phyloP scores from a whole-genome alignment of 2,113 vertebrate genomes.

The Cheilinus undulatus region DNA sequence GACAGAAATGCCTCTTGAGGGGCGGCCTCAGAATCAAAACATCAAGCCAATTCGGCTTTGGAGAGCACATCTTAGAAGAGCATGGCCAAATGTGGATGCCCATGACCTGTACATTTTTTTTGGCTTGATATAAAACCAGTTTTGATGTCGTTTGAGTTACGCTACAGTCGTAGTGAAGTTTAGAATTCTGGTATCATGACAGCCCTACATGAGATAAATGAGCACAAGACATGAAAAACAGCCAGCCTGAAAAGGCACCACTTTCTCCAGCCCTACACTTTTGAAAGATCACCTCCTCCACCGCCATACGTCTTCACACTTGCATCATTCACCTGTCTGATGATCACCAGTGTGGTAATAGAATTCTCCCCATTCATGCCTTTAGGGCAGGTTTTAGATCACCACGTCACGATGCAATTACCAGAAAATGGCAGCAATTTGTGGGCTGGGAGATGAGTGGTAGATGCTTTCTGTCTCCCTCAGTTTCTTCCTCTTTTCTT shows the following conservation, averaged over 20 bases:
- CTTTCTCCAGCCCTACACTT: conserved; percentile 3
- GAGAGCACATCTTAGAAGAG: no score
- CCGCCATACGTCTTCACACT: conserved; percentile 7
- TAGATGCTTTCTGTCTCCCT: conserved; percentile 33
- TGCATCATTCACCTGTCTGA: conserved; percentile 31
- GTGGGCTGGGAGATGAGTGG: conserved; percentile 41
- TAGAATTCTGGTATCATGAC: no score
- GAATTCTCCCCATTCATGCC: conserved; percentile 42
- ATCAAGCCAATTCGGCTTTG: no score
- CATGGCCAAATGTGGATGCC: no score
- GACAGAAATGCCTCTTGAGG: no score
- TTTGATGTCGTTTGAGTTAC: no score
- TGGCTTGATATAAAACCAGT: no score
- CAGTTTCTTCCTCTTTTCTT: conserved; percentile 14
- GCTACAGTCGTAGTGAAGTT: no score
- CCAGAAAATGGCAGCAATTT: conserved; percentile 70
- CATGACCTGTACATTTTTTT: no score
- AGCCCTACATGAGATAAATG: not conserved
- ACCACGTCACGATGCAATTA: conserved; percentile 61
- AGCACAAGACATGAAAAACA: not conserved
- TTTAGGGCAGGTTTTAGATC: conserved; percentile 34
- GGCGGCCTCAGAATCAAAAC: no score
- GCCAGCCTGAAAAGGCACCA: not conserved
- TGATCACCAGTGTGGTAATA: conserved; percentile 43
- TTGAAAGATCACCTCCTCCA: not conserved